These are phyloP conservation scores for Tragelaphus buxtoni DNA, from an alignment of 2,113 vertebrate genomes.

Conservation along the genomic window DNA sequence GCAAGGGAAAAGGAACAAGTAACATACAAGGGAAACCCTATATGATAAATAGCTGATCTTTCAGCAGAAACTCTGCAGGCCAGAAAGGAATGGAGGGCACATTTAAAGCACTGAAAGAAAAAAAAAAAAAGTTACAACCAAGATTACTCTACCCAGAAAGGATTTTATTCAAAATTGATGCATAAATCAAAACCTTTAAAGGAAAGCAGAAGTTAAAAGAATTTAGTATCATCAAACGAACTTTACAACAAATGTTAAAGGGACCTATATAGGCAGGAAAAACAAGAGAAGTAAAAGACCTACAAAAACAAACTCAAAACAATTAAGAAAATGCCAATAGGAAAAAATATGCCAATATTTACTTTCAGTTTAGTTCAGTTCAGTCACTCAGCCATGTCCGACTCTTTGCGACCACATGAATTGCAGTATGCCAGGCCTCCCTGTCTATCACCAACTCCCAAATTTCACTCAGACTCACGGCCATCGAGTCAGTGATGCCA, in stretches of 20 bases:
- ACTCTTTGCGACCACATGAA: too few relatives aligned
- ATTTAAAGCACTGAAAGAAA: neutral
- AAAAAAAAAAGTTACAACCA: neutral
- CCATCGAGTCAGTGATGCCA: too few relatives aligned
- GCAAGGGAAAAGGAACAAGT: neutral
- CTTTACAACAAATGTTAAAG: neutral
- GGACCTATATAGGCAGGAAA: neutral
- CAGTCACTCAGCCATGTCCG: too few relatives aligned
- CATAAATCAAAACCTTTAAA: neutral
- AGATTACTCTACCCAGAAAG: neutral
- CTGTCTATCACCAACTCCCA: too few relatives aligned
- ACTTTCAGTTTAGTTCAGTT: neutral
- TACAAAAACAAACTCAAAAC: neutral
- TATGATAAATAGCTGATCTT: neutral
- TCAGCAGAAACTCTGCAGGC: neutral
- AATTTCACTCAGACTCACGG: too few relatives aligned
- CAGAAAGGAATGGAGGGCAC: neutral
- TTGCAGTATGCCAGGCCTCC: too few relatives aligned
- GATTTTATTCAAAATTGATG: neutral
- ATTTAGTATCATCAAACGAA: neutral
- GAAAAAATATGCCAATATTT: neutral
- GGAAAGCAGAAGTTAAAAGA: neutral
- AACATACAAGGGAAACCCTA: neutral
- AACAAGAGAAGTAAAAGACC: neutral
- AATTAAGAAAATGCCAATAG: neutral